Evolutionary conservation across 2,888 invertebrate species (phyloP).

Genomic region (Athalia rosae): DNA sequence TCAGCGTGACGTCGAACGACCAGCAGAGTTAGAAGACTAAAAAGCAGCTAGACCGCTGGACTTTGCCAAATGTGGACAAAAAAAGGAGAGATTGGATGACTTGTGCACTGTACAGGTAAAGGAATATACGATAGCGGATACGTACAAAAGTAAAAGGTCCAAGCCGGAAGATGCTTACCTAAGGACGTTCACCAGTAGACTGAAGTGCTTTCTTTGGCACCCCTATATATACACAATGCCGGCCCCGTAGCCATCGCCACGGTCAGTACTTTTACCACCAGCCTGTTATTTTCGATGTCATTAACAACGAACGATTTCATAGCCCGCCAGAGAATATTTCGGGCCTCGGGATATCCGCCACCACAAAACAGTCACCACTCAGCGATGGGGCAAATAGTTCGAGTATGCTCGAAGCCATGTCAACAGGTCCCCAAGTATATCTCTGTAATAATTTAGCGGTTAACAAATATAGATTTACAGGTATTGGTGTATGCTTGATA

Average conservation of each 20-base stretch:
- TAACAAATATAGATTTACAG: background rate
- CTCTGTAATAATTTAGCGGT: background rate
- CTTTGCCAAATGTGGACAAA: background rate
- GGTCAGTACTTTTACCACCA: slow-evolving; percentile 60
- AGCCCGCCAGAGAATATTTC: slow-evolving; percentile 25
- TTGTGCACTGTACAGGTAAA: slow-evolving; percentile 12
- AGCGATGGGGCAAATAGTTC: slow-evolving; percentile 27
- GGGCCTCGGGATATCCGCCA: slow-evolving; percentile 44
- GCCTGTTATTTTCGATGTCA: slow-evolving; percentile 56
- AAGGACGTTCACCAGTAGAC: slow-evolving; percentile 68
- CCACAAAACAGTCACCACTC: background rate
- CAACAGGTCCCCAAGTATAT: background rate
- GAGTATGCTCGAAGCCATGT: slow-evolving; percentile 11
- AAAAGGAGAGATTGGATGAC: slow-evolving; percentile 5
- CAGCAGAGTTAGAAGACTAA: no score
- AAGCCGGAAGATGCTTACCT: slow-evolving; percentile 61
- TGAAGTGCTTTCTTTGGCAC: slow-evolving; percentile 64
- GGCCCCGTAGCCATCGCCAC: slow-evolving; percentile 53
- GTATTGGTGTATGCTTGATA: no score
- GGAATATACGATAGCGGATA: slow-evolving; percentile 13
- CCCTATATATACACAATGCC: slow-evolving; percentile 71
- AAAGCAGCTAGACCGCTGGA: no score
- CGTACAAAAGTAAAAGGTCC: slow-evolving; percentile 10
- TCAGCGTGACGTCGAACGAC: no score
- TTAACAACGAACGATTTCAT: slow-evolving; percentile 51